phyloP scores from a whole-genome alignment of 1,140 invertebrate genomes.

The Papilio helenus region DNA sequence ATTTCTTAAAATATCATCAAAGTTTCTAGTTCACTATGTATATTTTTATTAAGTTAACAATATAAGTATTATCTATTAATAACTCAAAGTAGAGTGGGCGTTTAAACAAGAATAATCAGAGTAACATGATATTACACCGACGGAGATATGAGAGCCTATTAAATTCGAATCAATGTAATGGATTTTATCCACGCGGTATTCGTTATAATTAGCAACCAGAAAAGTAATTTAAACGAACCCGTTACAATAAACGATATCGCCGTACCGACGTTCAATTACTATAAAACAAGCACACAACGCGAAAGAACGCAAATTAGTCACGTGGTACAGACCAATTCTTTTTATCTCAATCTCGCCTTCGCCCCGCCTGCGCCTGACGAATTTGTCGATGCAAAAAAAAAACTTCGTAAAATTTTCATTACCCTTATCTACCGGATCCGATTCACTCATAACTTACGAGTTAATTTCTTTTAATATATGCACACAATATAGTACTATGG shows the following conservation, averaged over 20 bases:
- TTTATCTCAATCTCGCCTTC: conserved; percentile 55
- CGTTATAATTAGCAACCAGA: conserved; percentile 31
- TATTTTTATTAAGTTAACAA: conserved; percentile 5
- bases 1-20: neutral
- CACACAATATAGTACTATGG: conserved; percentile 58
- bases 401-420: conserved; percentile 72
- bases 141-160: conserved; percentile 24
- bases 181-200: conserved; percentile 21
- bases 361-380: conserved; percentile 62
- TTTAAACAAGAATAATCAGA: conserved; percentile 19
- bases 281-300: conserved; percentile 59
- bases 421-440: conserved; percentile 68
- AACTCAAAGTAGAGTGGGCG: neutral
- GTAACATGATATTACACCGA: conserved; percentile 17
- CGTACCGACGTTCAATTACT: conserved; percentile 56
- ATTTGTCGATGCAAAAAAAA: conserved; percentile 67
- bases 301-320: conserved; percentile 64
- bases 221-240: conserved; percentile 34
- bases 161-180: conserved; percentile 29
- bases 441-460: conserved; percentile 67
- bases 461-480: conserved; percentile 80
- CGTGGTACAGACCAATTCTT: conserved; percentile 73
- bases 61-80: neutral
- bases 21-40: neutral
- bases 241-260: conserved; percentile 56